Evolutionary conservation across 2,797 vertebrate genomes (phyloP), one percentile per base, ranked within the genome.

Genomic region (Discoglossus pictus): DNA sequence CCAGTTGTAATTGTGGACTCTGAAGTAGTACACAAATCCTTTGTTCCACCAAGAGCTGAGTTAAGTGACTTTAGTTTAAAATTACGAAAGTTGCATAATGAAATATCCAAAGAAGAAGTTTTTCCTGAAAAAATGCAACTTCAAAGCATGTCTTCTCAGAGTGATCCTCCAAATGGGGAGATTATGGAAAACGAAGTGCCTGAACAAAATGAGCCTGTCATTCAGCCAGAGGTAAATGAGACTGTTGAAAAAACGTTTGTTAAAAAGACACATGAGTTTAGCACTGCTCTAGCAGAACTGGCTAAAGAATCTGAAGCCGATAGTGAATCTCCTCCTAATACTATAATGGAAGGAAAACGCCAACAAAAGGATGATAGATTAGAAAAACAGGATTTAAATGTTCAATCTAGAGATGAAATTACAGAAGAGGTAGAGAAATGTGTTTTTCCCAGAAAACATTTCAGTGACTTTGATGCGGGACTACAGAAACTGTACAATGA

Each of bases 221-320:
- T 18, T 52, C 20, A 2, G 64, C 76, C 44, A 73, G 83, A 84
- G 73, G 70, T 80, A 65, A 52, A 78, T 59, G 83, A 87, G 78
- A 76, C 25, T 12, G 2, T 78, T 75, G 77, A 75, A 64, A 81
- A 75, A 78, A 23, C 53, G 18, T 38, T 31, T 27, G 5, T 39
- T 12, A 8, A 21, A 55, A 39, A 3, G 11, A 6, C 18, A n/a
- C 8, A 38, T 21, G 2, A 18, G 23, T 56, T 56, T n/a, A 16
- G 42, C 15, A 9, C 0, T n/a, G 21, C 13, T 34, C 20, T 56
- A 24, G 18, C 11, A 10, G 42, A 56, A 17, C 13, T 56, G 20
- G 21, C 20, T 12, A 56, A 34, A 23, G 38, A 56, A 40, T 40
- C 36, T 16, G 31, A n/a, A 50, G 7, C 4, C 6, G 2, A 25